These are phyloP conservation scores for Zosterops hypoxanthus DNA, from an alignment of 2,113 vertebrate species.

Conservation along the genomic window DNA sequence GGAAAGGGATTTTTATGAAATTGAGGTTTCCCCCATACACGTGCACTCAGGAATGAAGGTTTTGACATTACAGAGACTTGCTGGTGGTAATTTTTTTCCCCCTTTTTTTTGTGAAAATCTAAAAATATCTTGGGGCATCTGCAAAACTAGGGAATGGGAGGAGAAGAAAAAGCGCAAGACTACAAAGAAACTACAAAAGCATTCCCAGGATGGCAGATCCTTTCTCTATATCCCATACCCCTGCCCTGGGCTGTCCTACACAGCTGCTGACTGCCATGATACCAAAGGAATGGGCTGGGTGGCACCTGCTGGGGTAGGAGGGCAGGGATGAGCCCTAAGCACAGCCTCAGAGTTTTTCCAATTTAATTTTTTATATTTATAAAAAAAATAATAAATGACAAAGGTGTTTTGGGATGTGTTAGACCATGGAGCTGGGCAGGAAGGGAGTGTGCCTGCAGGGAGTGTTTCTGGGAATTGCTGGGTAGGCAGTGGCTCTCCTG, in stretches of 20 bases:
- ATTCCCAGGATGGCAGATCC: not conserved
- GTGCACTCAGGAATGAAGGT: not conserved
- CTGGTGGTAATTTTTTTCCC: not conserved
- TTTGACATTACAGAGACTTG: not conserved
- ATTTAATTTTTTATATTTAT: not conserved
- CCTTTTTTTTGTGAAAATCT: not conserved
- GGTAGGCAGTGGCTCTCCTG: not conserved
- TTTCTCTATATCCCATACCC: not conserved
- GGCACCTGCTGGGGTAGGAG: not conserved
- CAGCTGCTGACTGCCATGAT: accelerated
- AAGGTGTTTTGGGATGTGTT: not conserved
- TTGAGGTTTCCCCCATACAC: not conserved
- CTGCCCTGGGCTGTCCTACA: not conserved
- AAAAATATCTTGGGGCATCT: not conserved
- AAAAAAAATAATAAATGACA: not conserved
- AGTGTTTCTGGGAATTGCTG: not conserved
- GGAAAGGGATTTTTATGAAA: not conserved
- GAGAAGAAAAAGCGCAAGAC: not conserved
- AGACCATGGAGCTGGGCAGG: not conserved
- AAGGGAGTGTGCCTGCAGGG: not conserved
- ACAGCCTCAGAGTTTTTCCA: not conserved
- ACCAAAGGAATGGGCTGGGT: accelerated
- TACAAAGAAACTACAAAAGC: not conserved
- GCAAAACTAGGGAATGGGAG: not conserved
- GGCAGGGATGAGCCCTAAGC: not conserved